Percentiles rank a stretch among this genome's conserved stretches.
Conservation (phyloP, 2,888 invertebrate species). For the Timema podura region DNA sequence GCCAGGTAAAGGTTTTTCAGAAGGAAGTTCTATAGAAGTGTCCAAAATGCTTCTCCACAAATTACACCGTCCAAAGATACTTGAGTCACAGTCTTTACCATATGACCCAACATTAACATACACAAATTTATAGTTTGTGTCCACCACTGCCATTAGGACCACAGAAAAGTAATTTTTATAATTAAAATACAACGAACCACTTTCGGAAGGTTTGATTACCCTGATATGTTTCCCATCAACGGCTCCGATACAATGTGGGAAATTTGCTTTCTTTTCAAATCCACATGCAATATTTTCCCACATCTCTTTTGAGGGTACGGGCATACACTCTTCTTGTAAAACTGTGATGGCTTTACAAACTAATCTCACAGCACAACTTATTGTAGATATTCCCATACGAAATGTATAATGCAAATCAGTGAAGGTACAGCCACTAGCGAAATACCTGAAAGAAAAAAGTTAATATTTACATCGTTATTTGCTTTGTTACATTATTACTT, state of each 20-base stretch:
- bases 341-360: too few relatives aligned
- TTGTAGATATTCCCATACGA: slow-evolving; percentile 33
- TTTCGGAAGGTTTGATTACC: too few relatives aligned
- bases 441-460: slow-evolving; percentile 30
- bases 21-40: too few relatives aligned
- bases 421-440: slow-evolving; percentile 34
- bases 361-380: slow-evolving; percentile 31
- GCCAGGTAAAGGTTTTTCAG: slow-evolving; percentile 3
- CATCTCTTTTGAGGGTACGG: slow-evolving; percentile 25
- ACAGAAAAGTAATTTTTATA: slow-evolving; percentile 20
- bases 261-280: slow-evolving; percentile 34
- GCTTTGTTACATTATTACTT: too few relatives aligned
- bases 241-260: slow-evolving; percentile 34
- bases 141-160: slow-evolving; percentile 29
- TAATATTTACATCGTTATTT: too few relatives aligned
- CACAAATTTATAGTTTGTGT: slow-evolving; percentile 28
- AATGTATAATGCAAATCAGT: slow-evolving; percentile 33
- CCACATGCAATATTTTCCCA: slow-evolving; percentile 32
- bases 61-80: neutral
- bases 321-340: slow-evolving; percentile 33
- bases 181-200: too few relatives aligned
- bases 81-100: slow-evolving; percentile 20
- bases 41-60: too few relatives aligned
- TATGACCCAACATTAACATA: slow-evolving; percentile 25
- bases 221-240: slow-evolving; percentile 34